Base-by-base conservation (phyloP, 2,113 vertebrate genomes). In the Xiphophorus couchianus region DNA sequence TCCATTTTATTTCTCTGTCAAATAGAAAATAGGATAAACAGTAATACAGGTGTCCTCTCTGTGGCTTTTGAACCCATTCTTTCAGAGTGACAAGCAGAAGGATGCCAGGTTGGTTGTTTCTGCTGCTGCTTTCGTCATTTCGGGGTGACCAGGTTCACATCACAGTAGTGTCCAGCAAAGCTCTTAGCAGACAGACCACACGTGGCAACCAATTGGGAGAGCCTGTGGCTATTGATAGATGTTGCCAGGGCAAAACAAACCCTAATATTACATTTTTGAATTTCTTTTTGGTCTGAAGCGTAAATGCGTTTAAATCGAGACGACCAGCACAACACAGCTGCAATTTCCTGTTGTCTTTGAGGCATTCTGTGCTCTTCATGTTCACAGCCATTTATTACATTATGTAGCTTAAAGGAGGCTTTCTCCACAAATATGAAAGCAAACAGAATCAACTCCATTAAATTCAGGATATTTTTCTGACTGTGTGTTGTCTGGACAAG, bases 291-390 rank as follows among this genome's bases (percentile, higher is more conserved):
- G 88, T 88, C 88, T 89, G 80, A 82, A 88, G 77, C 79, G 51
- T 83, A 88, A 88, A 90, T 89, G 74, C 78, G 72, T 86, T 86
- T 84, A 84, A 87, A 88, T 81, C 27, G 27, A 83, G 84, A 76
- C 70, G 75, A 75, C 71, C 75, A 31, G 64, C 83, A 77, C 78
- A 85, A 69, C 69, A 60, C 62, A 80, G 73, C 73, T 84, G 87
- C 80, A 91, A 93, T 94, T 93, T 94, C 93, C 93, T 91, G 90
- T 91, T 83, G 74, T 87, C 83, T 89, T 89, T 77, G 68, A 74
- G 74, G 73, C 82, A 76, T 69, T 82, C 76, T 85, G 39, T 63
- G 35, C 29, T 28, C 66, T 71, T 79, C 71, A 80, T 71, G 31
- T 81, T 75, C 66, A 62, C 69, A 82, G 66, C 28, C 58, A 71